phyloP scores from a whole-genome alignment of 2,113 vertebrate species.

The Danionella cerebrum region DNA sequence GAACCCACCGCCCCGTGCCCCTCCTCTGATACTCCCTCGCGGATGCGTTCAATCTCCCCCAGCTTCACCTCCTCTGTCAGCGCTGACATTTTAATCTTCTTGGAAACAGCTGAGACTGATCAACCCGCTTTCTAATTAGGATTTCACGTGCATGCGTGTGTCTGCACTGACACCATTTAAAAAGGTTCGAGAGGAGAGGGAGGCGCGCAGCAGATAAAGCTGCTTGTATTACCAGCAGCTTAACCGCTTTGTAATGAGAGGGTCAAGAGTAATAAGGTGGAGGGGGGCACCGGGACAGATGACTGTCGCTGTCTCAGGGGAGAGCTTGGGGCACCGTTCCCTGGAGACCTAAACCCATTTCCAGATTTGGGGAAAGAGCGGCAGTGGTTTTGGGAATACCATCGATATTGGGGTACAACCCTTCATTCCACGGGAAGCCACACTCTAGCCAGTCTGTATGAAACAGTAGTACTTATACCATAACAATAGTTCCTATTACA shows the following conservation, averaged over 20 bases:
- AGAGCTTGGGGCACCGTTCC: constrained; percentile 47
- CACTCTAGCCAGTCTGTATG: too few relatives aligned
- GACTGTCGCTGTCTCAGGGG: constrained; percentile 50
- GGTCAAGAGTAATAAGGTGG: constrained; percentile 56
- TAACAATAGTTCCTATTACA: too few relatives aligned
- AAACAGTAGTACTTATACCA: too few relatives aligned
- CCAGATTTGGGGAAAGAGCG: too few relatives aligned
- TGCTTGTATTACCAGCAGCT: constrained; percentile 62
- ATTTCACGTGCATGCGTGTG: constrained; percentile 1
- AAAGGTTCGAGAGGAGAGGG: constrained; percentile 10
- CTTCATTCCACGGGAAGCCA: too few relatives aligned
- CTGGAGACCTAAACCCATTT: constrained; percentile 23
- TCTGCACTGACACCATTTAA: constrained; percentile 30
- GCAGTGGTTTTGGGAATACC: too few relatives aligned
- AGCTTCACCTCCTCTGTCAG: constrained; percentile 52
- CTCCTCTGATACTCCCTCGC: not conserved
- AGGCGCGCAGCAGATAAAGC: constrained; percentile 33
- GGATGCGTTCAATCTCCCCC: constrained; percentile 47
- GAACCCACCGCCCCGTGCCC: not conserved
- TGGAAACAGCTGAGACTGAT: constrained; percentile 56
- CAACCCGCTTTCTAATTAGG: constrained; percentile 18
- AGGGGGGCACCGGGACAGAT: constrained; percentile 22
- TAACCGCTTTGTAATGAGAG: constrained; percentile 66
- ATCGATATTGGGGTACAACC: too few relatives aligned
- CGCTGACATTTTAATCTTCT: constrained; percentile 66